These are phyloP conservation scores for Unio pictorum DNA, from an alignment of 2,888 invertebrate species.

Conservation along the genomic window DNA sequence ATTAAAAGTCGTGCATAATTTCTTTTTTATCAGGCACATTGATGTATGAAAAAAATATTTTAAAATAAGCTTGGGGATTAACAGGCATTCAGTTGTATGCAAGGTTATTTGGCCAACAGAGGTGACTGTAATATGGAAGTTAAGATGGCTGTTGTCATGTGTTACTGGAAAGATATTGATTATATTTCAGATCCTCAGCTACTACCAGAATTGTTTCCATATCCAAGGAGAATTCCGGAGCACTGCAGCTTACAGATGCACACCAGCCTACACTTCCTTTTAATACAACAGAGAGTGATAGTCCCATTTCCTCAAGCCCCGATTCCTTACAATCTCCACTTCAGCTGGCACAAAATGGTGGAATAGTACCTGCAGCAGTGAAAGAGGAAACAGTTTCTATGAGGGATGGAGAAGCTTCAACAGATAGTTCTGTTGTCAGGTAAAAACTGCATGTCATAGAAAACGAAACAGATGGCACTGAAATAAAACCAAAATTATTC, in stretches of 20 bases:
- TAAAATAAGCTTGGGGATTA: too few relatives aligned
- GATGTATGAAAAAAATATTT: too few relatives aligned
- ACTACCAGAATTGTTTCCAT: conserved; percentile 28
- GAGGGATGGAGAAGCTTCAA: conserved; percentile 25
- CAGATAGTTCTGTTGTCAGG: conserved; percentile 35
- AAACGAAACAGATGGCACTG: too few relatives aligned
- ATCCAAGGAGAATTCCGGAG: conserved; percentile 12
- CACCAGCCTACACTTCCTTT: conserved; percentile 41
- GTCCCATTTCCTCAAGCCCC: conserved; percentile 43
- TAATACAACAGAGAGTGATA: conserved; percentile 28
- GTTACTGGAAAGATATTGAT: too few relatives aligned
- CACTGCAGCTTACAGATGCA: conserved; percentile 17
- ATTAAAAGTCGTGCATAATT: too few relatives aligned
- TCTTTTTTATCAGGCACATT: too few relatives aligned
- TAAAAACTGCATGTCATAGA: too few relatives aligned
- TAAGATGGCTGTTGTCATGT: too few relatives aligned
- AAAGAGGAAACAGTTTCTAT: conserved; percentile 49
- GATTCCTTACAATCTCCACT: conserved; percentile 1
- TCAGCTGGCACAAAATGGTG: conserved; percentile 5
- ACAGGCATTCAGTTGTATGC: too few relatives aligned
- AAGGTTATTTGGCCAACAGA: too few relatives aligned
- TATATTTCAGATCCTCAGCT: conserved; percentile 3
- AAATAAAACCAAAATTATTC: too few relatives aligned
- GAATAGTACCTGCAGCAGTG: conserved; percentile 32
- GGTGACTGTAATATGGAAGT: too few relatives aligned